These are phyloP conservation scores for Crocallis elinguaria DNA, from an alignment of 2,888 invertebrate species.

Conservation along the genomic window DNA sequence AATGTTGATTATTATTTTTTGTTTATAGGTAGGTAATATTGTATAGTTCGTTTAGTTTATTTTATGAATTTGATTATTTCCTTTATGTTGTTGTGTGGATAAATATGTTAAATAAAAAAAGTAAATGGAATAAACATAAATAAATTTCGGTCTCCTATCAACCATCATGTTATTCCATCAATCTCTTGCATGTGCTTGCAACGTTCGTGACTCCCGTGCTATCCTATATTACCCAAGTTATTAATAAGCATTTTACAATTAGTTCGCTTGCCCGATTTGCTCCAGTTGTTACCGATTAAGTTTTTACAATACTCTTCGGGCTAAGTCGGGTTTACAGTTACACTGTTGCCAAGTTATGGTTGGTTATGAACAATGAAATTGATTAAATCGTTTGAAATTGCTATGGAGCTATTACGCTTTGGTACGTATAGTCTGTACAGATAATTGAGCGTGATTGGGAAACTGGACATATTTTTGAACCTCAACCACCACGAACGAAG, in stretches of 20 bases:
- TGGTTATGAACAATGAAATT: conserved; percentile 63
- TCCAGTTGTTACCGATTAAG: conserved; percentile 82
- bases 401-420: conserved; percentile 39
- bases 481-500: no score
- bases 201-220: conserved; percentile 54
- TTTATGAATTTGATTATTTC: no score
- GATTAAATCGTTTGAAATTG: conserved; percentile 53
- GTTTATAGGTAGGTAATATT: no score
- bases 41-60: no score
- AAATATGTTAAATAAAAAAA: no score
- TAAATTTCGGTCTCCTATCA: no score
- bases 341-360: conserved; percentile 67
- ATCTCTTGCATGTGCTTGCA: conserved; percentile 12
- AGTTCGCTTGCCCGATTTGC: conserved; percentile 76
- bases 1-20: no score
- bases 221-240: conserved; percentile 77
- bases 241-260: conserved; percentile 74
- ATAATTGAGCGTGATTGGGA: background rate
- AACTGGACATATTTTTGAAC: no score
- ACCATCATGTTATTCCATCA: no score
- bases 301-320: conserved; percentile 68
- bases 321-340: conserved; percentile 78
- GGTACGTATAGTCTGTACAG: background rate
- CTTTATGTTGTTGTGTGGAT: no score
- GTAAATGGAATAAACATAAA: no score